These are phyloP conservation scores for Megaceryle alcyon DNA, from an alignment of 2,797 vertebrate species.

Conservation along the genomic window DNA sequence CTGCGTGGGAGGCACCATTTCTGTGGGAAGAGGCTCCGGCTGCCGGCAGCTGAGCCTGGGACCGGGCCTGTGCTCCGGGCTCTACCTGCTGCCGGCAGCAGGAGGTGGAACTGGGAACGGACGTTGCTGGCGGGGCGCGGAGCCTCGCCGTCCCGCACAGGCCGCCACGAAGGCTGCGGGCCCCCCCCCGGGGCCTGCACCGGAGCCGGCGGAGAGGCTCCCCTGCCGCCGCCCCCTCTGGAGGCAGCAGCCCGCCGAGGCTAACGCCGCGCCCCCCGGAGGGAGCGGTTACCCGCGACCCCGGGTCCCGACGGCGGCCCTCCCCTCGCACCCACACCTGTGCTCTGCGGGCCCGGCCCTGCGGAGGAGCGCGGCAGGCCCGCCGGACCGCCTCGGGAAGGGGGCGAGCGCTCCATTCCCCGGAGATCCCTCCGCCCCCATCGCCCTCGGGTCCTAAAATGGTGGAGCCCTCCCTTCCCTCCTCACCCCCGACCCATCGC, in stretches of 20 bases:
- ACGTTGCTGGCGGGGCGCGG: background rate
- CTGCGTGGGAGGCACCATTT: constrained; percentile 7
- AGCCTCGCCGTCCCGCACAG: background rate
- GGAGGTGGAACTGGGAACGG: background rate
- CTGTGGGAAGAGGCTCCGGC: background rate
- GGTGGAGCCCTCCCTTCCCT: background rate
- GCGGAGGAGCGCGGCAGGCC: background rate
- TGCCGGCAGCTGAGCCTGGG: background rate
- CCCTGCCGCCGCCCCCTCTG: background rate
- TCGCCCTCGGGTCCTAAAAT: background rate
- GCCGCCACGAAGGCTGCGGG: background rate
- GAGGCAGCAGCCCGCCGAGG: background rate
- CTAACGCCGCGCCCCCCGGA: background rate
- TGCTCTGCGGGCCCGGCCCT: background rate
- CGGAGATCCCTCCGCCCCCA: background rate
- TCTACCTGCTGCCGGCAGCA: background rate
- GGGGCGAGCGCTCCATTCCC: background rate
- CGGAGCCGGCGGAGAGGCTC: background rate
- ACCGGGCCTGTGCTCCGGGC: background rate
- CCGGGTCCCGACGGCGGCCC: background rate
- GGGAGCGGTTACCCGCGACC: too few relatives aligned
- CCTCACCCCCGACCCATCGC: background rate
- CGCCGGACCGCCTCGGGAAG: background rate
- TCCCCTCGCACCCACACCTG: background rate
- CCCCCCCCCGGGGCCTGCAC: background rate